phyloP scores from a whole-genome alignment of 2,888 invertebrate species.

The Myopa tessellatipennis region DNA sequence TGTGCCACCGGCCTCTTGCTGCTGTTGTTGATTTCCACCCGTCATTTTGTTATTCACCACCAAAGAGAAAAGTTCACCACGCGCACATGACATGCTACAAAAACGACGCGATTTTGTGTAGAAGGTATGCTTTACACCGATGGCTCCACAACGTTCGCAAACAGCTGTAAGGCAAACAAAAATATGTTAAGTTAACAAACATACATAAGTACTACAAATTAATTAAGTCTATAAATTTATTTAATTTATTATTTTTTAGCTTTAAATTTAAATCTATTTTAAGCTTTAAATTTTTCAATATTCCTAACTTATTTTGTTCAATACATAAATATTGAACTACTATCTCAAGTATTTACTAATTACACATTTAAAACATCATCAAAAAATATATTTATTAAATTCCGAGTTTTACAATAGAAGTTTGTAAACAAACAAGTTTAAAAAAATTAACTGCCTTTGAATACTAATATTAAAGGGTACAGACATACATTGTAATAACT shows the following conservation, averaged over 20 bases:
- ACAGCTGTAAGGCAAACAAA: slow-evolving; percentile 72
- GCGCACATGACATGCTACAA: slow-evolving; percentile 84
- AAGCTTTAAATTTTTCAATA: too few relatives aligned
- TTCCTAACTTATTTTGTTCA: too few relatives aligned
- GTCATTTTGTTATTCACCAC: slow-evolving; percentile 64
- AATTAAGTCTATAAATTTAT: neutral
- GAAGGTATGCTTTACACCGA: slow-evolving; percentile 87
- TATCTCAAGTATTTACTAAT: too few relatives aligned
- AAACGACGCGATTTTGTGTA: slow-evolving; percentile 85
- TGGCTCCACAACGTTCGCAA: slow-evolving; percentile 86
- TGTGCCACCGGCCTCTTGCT: slow-evolving; percentile 41
- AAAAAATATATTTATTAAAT: too few relatives aligned
- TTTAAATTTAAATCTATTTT: neutral
- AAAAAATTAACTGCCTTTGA: too few relatives aligned
- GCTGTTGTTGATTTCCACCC: slow-evolving; percentile 46
- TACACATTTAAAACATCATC: too few relatives aligned
- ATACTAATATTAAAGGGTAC: too few relatives aligned
- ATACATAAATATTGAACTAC: too few relatives aligned
- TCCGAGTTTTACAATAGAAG: too few relatives aligned
- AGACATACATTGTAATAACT: too few relatives aligned
- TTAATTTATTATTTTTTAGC: neutral
- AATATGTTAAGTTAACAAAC: neutral
- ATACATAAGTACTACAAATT: neutral
- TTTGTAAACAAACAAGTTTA: too few relatives aligned
- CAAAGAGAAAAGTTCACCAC: slow-evolving; percentile 69